Conservation (phyloP, 2,888 invertebrate species). For the Acanthosoma haemorrhoidale region DNA sequence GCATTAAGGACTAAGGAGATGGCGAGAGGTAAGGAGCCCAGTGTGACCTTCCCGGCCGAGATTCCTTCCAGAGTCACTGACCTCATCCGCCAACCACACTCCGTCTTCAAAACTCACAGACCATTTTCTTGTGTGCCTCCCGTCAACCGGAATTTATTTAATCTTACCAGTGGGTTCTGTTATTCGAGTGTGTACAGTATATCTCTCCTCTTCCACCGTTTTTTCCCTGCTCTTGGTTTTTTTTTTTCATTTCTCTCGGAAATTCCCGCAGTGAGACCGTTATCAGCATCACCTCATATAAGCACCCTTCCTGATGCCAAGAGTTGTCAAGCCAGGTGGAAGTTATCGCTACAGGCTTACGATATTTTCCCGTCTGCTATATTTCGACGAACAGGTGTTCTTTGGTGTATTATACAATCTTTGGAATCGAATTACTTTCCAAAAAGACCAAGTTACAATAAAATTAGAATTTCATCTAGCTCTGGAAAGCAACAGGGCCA, state of each 20-base stretch:
- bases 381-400: too few species aligned
- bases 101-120: conserved; percentile 10
- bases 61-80: conserved; percentile 21
- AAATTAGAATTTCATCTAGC: too few species aligned
- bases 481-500: too few species aligned
- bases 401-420: too few species aligned
- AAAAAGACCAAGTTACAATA: too few species aligned
- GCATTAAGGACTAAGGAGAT: conserved; percentile 4
- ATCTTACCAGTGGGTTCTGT: neutral
- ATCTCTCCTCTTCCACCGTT: too few species aligned
- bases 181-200: neutral
- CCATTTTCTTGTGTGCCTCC: neutral
- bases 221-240: neutral
- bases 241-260: neutral
- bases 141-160: neutral
- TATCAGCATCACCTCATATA: neutral
- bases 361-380: too few species aligned
- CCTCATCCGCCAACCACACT: conserved; percentile 15
- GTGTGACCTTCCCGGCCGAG: conserved; percentile 22
- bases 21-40: conserved; percentile 9
- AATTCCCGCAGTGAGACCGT: neutral
- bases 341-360: neutral
- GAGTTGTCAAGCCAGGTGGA: neutral
- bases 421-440: too few species aligned
- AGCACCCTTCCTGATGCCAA: neutral